Percentiles rank a stretch among this genome's conserved stretches.
Evolutionary conservation across 2,888 invertebrate genomes (phyloP).

Genomic region (Orgyia antiqua): DNA sequence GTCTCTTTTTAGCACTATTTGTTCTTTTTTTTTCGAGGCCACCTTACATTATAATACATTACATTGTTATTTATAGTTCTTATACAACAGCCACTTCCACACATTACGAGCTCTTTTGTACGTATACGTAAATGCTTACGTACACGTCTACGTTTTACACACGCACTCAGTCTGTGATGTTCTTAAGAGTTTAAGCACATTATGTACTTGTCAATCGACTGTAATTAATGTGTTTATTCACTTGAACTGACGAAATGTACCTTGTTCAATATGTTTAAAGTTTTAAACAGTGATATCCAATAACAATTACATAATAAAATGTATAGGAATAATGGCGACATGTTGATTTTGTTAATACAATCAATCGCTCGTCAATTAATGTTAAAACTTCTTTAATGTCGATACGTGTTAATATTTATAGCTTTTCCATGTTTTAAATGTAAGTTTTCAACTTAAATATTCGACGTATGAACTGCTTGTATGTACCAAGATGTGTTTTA

Average conservation of each 20-base stretch:
- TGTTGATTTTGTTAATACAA: conserved; percentile 11
- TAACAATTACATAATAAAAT: neutral
- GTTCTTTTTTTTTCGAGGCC: too few species aligned
- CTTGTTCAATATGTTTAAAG: too few species aligned
- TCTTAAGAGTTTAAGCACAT: neutral
- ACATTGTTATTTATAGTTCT: too few species aligned
- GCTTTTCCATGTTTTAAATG: conserved; percentile 35
- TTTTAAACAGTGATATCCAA: conserved; percentile 7
- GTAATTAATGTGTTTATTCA: neutral
- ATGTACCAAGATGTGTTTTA: too few species aligned
- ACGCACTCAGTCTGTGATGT: neutral
- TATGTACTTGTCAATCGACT: neutral
- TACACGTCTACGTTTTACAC: too few species aligned
- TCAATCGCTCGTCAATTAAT: conserved; percentile 24
- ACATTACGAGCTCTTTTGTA: too few species aligned
- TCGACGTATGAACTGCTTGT: neutral
- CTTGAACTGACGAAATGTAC: neutral
- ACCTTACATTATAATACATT: too few species aligned
- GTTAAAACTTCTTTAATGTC: conserved; percentile 33
- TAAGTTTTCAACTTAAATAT: conserved; percentile 27
- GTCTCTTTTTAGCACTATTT: too few species aligned
- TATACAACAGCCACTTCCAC: too few species aligned
- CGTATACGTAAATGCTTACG: too few species aligned
- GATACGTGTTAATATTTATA: conserved; percentile 26
- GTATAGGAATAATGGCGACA: conserved; percentile 14